Conservation (phyloP, 2,797 vertebrate species). For the Schizopygopsis malacanthus region DNA sequence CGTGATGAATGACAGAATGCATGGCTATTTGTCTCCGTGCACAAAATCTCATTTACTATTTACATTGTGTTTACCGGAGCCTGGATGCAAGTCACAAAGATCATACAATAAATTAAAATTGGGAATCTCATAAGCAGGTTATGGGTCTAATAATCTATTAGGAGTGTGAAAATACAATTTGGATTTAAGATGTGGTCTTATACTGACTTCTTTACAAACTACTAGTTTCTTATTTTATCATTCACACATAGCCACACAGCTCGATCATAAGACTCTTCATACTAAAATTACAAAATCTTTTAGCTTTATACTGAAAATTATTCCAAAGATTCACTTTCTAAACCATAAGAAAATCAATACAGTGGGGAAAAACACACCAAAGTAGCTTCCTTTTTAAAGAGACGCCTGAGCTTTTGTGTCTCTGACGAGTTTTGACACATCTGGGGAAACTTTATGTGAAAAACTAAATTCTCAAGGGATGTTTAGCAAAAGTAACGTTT, state of each 20-base stretch:
- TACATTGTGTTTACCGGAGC: conserved; percentile 10
- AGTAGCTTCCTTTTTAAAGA: not conserved
- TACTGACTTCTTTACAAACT: not conserved
- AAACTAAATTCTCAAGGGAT: not conserved
- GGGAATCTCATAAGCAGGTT: not conserved
- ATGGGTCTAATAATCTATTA: not conserved
- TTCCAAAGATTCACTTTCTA: not conserved
- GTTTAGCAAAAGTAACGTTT: not conserved
- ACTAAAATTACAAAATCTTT: not conserved
- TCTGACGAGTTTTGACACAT: not conserved
- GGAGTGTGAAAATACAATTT: not conserved
- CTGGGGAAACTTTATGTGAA: not conserved
- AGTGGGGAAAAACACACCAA: not conserved
- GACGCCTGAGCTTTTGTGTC: not conserved
- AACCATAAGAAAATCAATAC: not conserved
- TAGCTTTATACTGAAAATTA: not conserved
- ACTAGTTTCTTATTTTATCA: not conserved
- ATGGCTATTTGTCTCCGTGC: not conserved
- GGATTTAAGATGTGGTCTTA: not conserved
- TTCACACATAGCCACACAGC: not conserved
- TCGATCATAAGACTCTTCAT: not conserved
- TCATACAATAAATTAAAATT: conserved; percentile 32
- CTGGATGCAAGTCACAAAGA: conserved; percentile 9
- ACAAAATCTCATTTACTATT: conserved; percentile 23
- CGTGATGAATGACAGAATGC: conserved; percentile 18